Evolutionary conservation across 92 coral and sea anemone genomes (phyloP), one percentile per base, ranked within the genome.

Genomic region (Siderastrea siderea): DNA sequence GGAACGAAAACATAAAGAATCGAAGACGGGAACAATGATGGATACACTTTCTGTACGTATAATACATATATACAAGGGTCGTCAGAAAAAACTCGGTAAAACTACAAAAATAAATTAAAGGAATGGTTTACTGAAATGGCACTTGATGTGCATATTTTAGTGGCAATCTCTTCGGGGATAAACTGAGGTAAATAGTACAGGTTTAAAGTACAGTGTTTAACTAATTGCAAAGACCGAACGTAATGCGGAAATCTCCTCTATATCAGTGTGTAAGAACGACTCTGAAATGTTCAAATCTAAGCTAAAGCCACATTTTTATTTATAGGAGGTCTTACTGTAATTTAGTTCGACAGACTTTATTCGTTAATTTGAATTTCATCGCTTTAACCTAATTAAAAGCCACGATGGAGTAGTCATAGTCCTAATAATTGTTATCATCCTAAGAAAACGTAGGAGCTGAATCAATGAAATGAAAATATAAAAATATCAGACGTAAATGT

Each of bases 131-230:
- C 38, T 26, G 38, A 26, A 26, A 26, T 26, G 38, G 57, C 57
- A 53, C 10, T 53, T 10, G 57, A 2, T 19, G n/a, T 14, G 66
- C 66, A 8, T 61, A 43, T 43, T 26, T 53, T 68, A 6, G 2
- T 44, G 52, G 77, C 54, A 44, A 49, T 69, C 16, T 70, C 55
- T 46, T 73, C 46, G 68, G 4, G 61, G 77, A 13, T 55, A 61
- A 81, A 81, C n/a, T n/a, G n/a, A 68, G 76, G 55, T 66, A 7
- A 80, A 45, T 16, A 48, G 60, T 80, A 38, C 50, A 79, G 71
- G 11, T 51, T 9, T 53, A 53, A 9, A 50, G 62, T 19, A 17
- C 12, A 4, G 53, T 49, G 82, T 62, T 62, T 78, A 47, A 62
- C 70, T 47, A 59, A 48, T 45, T 64, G 47, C 47, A 48, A 46